These are phyloP conservation scores for Chesias legatella DNA, from an alignment of 2,888 invertebrate genomes.

Conservation along the genomic window DNA sequence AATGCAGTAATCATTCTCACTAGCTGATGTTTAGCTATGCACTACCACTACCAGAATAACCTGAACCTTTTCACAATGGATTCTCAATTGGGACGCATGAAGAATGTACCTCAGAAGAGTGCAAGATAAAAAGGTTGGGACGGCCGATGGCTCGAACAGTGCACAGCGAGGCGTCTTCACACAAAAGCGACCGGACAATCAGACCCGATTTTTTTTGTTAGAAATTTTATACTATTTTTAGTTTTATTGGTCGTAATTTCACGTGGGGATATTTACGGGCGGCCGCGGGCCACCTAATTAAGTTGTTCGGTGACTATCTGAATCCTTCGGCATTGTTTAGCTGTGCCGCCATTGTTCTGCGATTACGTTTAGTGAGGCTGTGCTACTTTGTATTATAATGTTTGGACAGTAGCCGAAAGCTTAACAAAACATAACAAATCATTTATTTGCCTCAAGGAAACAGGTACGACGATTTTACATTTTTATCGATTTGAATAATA, in stretches of 20 bases:
- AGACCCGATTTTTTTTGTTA: slow-evolving; percentile 74
- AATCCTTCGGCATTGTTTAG: slow-evolving; percentile 70
- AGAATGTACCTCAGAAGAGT: slow-evolving; percentile 26
- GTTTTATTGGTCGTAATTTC: slow-evolving; percentile 79
- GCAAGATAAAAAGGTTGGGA: slow-evolving; percentile 37
- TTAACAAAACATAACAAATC: slow-evolving; percentile 43
- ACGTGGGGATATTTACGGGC: slow-evolving; percentile 77
- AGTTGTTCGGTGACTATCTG: slow-evolving; percentile 72
- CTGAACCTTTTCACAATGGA: slow-evolving; percentile 34
- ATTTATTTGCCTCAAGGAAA: too few relatives aligned
- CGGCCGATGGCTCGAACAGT: slow-evolving; percentile 42
- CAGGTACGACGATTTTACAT: slow-evolving; percentile 36
- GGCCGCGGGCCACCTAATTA: slow-evolving; percentile 77
- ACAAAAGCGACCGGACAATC: slow-evolving; percentile 75
- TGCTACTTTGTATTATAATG: slow-evolving; percentile 53
- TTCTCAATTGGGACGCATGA: slow-evolving; percentile 32
- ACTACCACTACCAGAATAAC: slow-evolving; percentile 30
- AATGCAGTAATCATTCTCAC: slow-evolving; percentile 41
- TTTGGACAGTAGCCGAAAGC: slow-evolving; percentile 62
- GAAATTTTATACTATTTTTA: slow-evolving; percentile 78
- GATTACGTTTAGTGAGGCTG: slow-evolving; percentile 61
- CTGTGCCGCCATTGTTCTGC: slow-evolving; percentile 56
- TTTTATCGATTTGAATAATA: slow-evolving; percentile 25
- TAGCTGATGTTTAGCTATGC: slow-evolving; percentile 32
- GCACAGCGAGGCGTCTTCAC: slow-evolving; percentile 67